Evolutionary conservation across 2,888 invertebrate species (phyloP).

Genomic region (Cephalotes varians): DNA sequence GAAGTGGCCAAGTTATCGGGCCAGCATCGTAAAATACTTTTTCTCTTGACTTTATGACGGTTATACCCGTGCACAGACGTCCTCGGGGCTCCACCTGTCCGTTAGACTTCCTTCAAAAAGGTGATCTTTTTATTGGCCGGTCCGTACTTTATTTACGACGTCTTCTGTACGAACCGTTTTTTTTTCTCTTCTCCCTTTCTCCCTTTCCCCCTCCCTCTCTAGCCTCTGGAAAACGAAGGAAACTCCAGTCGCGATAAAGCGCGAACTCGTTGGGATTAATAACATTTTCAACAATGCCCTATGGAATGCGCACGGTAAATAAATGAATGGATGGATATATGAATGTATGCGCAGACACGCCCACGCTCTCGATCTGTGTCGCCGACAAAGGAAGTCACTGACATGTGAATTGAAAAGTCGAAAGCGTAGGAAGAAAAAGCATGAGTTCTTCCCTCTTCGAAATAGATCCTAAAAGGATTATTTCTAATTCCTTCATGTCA

Average conservation of each 20-base stretch:
- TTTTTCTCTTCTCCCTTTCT: background rate
- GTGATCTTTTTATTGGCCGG: constrained; percentile 52
- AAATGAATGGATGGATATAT: constrained; percentile 31
- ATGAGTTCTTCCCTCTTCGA: constrained; percentile 15
- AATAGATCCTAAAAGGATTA: constrained; percentile 60
- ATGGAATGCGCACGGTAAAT: constrained; percentile 20
- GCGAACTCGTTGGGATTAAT: constrained; percentile 42
- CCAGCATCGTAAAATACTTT: constrained; percentile 60
- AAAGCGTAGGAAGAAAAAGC: constrained; percentile 41
- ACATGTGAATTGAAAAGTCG: constrained; percentile 63
- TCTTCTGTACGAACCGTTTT: constrained; percentile 30
- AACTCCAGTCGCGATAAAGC: constrained; percentile 39
- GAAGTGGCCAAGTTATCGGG: constrained; percentile 60
- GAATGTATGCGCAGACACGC: constrained; percentile 11
- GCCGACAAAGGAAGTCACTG: constrained; percentile 50
- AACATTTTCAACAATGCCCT: constrained; percentile 49
- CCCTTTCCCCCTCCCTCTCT: too few species aligned
- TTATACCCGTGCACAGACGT: constrained; percentile 56
- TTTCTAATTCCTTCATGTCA: constrained; percentile 73
- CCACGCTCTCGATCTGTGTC: background rate
- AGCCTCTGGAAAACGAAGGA: background rate
- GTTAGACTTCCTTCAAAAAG: constrained; percentile 53
- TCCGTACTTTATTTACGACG: constrained; percentile 58
- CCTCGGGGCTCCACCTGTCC: constrained; percentile 52
- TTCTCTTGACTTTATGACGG: constrained; percentile 62